phyloP scores from a whole-genome alignment of 2,888 invertebrate species.

The Acrocyrtus sp. region DNA sequence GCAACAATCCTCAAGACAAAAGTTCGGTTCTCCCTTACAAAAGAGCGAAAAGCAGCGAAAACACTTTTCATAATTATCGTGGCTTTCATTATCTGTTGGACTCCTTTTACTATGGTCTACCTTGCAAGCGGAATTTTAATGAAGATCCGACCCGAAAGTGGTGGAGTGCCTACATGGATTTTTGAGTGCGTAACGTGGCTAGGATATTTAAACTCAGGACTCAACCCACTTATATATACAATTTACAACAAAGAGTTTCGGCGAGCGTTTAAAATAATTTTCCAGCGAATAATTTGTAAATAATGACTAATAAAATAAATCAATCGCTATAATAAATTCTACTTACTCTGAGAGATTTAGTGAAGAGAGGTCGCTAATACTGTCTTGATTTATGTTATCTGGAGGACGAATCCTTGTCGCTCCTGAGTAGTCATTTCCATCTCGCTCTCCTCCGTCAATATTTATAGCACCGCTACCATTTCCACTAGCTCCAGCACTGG shows the following conservation, averaged over 20 bases:
- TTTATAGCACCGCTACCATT: constrained; percentile 1
- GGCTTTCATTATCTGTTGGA: constrained; percentile 60
- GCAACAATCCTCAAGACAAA: constrained; percentile 54
- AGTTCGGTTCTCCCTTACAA: constrained; percentile 53
- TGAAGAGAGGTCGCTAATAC: constrained; percentile 11
- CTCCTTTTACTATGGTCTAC: constrained; percentile 56
- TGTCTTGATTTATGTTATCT: not conserved
- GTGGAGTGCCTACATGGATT: constrained; percentile 65
- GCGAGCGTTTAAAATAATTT: constrained; percentile 62
- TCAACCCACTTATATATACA: constrained; percentile 95
- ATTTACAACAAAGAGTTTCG: constrained; percentile 95
- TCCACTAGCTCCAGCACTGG: not conserved
- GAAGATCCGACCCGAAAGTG: not conserved
- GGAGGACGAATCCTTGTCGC: constrained; percentile 19
- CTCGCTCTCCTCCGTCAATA: constrained; percentile 5
- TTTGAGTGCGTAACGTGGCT: constrained; percentile 94
- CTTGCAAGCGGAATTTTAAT: constrained; percentile 33
- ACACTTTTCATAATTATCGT: constrained; percentile 60
- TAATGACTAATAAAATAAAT: too few species aligned
- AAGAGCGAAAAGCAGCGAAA: constrained; percentile 59
- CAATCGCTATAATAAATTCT: too few species aligned
- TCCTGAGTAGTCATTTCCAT: constrained; percentile 26
- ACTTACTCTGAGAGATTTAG: constrained; percentile 26
- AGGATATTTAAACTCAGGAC: constrained; percentile 89
- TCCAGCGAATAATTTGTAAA: not conserved